phyloP scores from a whole-genome alignment of 2,113 vertebrate species.

The Myiozetetes cayanensis region DNA sequence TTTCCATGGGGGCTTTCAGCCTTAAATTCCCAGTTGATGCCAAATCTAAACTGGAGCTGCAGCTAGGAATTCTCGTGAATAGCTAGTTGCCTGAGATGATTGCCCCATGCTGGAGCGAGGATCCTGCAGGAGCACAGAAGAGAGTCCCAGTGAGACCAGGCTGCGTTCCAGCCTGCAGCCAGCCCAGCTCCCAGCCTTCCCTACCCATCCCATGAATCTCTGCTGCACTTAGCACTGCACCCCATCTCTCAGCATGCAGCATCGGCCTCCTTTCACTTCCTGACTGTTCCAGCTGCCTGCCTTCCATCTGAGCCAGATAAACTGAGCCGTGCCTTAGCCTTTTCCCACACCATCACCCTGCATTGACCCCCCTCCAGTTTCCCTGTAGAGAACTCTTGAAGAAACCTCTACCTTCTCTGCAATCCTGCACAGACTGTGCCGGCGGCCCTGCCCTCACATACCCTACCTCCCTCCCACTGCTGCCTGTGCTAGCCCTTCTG shows the following conservation, averaged over 20 bases:
- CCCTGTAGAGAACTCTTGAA: not conserved
- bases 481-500: not conserved
- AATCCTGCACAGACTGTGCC: fast-evolving
- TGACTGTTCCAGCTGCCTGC: not conserved
- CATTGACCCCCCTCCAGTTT: not conserved
- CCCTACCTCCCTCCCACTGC: not conserved
- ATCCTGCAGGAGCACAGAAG: not conserved
- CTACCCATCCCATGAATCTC: not conserved
- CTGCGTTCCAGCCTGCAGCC: fast-evolving
- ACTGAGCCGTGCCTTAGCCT: not conserved
- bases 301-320: not conserved
- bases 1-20: not conserved
- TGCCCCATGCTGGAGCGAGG: fast-evolving
- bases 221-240: not conserved
- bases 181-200: not conserved
- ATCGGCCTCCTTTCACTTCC: not conserved
- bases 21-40: not conserved
- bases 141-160: not conserved
- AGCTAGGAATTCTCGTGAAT: not conserved
- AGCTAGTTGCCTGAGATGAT: not conserved
- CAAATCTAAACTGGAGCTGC: not conserved
- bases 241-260: fast-evolving
- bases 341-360: not conserved
- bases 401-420: not conserved
- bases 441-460: not conserved